A percentile compares a stretch with the other conserved stretches of the same genome.
These are phyloP conservation scores for Drosophila prostipennis DNA, from an alignment of 2,888 invertebrate genomes.

Conservation along the genomic window DNA sequence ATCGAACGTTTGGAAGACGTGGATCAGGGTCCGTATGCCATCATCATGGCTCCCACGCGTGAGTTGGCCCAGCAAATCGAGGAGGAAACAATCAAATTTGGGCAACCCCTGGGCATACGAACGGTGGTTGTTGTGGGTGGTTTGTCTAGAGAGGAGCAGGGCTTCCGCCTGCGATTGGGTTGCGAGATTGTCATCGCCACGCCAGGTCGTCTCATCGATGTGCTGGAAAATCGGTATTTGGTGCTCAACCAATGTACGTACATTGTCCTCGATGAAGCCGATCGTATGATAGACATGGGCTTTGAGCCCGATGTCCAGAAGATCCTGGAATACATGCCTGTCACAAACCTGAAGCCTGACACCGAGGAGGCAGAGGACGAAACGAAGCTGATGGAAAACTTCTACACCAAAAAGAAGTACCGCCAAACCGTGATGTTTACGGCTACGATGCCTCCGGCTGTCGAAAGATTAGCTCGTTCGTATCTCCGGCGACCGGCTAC, in stretches of 20 bases:
- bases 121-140: constrained; percentile 99
- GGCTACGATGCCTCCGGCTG: constrained; percentile 99
- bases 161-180: constrained; percentile 96
- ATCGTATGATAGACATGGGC: constrained; percentile 99
- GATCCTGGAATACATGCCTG: constrained; percentile 99
- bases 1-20: constrained; percentile 95
- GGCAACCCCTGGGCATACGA: constrained; percentile 94
- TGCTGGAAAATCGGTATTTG: constrained; percentile 98
- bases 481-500: constrained; percentile 98
- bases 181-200: constrained; percentile 99
- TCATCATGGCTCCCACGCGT: constrained; percentile 99
- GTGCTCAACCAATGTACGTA: constrained; percentile 99
- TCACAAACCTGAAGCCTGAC: constrained; percentile 98
- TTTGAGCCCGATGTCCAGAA: constrained; percentile 99
- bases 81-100: constrained; percentile 99
- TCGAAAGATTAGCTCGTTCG: constrained; percentile 96
- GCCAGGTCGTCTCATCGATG: constrained; percentile 99
- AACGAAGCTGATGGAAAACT: constrained; percentile 94
- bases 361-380: constrained; percentile 99
- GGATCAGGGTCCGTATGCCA: constrained; percentile 98
- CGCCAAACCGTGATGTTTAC: constrained; percentile 99
- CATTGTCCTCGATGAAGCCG: constrained; percentile 97
- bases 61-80: constrained; percentile 99
- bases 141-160: constrained; percentile 98
- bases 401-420: constrained; percentile 97